Conservation (phyloP, 2,797 vertebrate species). For the Emydoidea blandingii region DNA sequence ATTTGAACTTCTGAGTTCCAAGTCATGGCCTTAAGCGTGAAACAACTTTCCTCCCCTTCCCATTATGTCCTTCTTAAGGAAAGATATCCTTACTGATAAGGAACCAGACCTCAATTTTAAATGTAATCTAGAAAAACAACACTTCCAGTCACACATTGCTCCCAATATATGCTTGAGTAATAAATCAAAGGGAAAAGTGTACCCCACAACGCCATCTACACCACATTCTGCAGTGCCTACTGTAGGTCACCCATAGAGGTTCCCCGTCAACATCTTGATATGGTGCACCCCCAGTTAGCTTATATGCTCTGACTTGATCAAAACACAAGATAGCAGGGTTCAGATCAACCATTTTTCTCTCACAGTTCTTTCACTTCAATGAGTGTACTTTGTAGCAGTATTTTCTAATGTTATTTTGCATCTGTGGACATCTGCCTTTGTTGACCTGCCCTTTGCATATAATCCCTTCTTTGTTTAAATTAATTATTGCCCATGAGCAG, state of each 20-base stretch:
- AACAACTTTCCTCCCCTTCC: not conserved
- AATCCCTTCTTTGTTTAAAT: not conserved
- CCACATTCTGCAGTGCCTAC: not conserved
- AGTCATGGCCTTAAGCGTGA: not conserved
- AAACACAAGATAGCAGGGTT: not conserved
- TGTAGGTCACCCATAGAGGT: not conserved
- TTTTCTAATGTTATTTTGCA: not conserved
- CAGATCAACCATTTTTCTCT: not conserved
- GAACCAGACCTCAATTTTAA: not conserved
- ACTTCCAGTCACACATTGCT: not conserved
- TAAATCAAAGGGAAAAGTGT: not conserved
- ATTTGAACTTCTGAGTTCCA: not conserved
- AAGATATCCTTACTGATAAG: not conserved
- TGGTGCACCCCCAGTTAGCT: not conserved
- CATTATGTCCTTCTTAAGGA: not conserved
- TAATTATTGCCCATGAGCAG: not conserved
- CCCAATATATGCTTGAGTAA: not conserved
- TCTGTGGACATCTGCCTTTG: not conserved
- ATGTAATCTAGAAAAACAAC: not conserved
- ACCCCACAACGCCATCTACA: not conserved
- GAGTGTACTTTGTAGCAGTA: not conserved
- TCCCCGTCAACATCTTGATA: not conserved
- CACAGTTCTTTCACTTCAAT: not conserved
- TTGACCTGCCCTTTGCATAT: not conserved
- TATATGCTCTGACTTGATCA: not conserved